Evolutionary conservation across 2,113 vertebrate species (phyloP).

Genomic region (Phylloscopus trochilus): DNA sequence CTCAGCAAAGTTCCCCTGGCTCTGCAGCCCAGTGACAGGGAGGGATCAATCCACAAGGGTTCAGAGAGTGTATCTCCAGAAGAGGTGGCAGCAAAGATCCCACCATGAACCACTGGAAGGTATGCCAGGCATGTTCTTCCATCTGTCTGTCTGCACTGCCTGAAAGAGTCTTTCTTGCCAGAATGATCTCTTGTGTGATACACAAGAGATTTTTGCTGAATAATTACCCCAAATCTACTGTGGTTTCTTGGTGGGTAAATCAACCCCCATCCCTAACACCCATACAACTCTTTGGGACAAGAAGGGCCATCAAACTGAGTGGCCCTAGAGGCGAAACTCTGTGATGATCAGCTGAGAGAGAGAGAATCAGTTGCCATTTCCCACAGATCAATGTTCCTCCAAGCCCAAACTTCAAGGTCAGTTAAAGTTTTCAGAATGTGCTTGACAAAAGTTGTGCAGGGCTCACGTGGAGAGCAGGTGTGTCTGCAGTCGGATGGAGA

Average conservation of each 20-base stretch:
- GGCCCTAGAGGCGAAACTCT: neutral
- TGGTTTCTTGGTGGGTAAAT: neutral
- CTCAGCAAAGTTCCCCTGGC: neutral
- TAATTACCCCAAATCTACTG: neutral
- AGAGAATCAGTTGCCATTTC: neutral
- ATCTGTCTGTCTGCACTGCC: neutral
- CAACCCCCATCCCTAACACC: neutral
- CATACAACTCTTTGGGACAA: neutral
- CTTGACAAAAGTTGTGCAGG: neutral
- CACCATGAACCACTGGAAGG: neutral
- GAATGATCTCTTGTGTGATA: neutral
- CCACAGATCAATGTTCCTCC: neutral
- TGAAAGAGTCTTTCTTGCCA: neutral
- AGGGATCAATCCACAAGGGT: neutral
- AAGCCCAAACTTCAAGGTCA: neutral
- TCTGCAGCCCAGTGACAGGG: neutral
- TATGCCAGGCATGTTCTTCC: neutral
- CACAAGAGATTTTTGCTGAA: neutral
- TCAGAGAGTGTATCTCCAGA: neutral
- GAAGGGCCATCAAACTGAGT: neutral
- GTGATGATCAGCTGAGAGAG: neutral
- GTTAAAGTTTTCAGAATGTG: neutral
- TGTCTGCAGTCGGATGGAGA: neutral
- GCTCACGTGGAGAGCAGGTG: fast-evolving
- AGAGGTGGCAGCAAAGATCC: neutral